Evolutionary conservation across 2,113 vertebrate genomes (phyloP), one percentile per base, ranked within the genome.

Genomic region (Donacobius atricapilla): DNA sequence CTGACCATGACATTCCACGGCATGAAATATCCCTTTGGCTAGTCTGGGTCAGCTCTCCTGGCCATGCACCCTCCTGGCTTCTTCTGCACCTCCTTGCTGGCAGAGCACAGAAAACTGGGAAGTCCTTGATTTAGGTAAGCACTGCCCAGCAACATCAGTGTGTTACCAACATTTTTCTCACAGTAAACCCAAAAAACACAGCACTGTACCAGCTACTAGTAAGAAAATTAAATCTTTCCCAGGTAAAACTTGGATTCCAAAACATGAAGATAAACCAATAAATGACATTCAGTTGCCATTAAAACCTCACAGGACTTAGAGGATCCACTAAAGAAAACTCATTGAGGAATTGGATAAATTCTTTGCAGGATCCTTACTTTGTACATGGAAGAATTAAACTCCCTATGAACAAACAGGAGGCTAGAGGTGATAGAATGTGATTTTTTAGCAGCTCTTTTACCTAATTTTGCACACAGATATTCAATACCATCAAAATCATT

Each of bases 1-100:
- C 31, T 42, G 37, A 35, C 7, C 22, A 20, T 50, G 42, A 21
- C 0, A 0, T 42, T 42, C 16, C 14, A 1, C 31, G 83, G 31
- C 4, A 14, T 66, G 25, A 31, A 76, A 31, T 8, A 42, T 35
- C 25, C 31, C 35, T 66, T 66, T 50, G 51, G 24, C 13, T 30
- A 35, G 20, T 57, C 57, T 48, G 31, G 25, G 5, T 86, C 13
- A 58, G 44, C 71, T 50, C 31, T 35, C 42, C 19, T 42, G 51
- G 35, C 70, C 20, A 9, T 57, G 35, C 16, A 25, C 10, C 35
- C 35, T 66, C 20, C 25, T 50, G 61, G 35, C 35, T 50, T 57
- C 19, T 4, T 65, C 23, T n/a, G 24, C 15, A 24, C 6, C 10
- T 66, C 13, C 31, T 50, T 11, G 4, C 14, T 42, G 37, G 31